phyloP scores from a whole-genome alignment of 2,113 vertebrate species.

The Reinhardtius hippoglossoides region DNA sequence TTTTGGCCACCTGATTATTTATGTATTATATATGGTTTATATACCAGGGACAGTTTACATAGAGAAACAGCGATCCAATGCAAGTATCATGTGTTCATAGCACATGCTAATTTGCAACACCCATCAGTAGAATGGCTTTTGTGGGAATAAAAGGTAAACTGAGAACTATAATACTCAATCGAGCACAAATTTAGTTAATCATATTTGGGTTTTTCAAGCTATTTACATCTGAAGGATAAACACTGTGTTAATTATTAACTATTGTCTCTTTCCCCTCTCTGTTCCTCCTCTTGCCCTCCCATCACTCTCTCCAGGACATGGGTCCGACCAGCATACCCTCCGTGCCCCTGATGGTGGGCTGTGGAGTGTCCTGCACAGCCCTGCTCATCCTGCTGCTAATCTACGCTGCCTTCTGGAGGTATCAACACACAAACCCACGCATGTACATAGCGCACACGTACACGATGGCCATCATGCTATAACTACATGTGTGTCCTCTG shows the following conservation, averaged over 20 bases:
- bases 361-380: constrained; percentile 95
- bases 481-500: constrained; percentile 19
- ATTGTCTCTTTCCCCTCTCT: background rate
- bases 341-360: constrained; percentile 96
- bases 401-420: constrained; percentile 99
- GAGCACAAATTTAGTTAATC: background rate
- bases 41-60: background rate
- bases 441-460: background rate
- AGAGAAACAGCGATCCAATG: too few relatives aligned
- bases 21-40: background rate
- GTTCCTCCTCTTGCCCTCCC: background rate
- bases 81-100: background rate
- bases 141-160: background rate
- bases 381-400: constrained; percentile 94
- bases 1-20: too few relatives aligned
- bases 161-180: background rate
- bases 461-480: background rate
- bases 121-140: background rate
- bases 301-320: constrained; percentile 85
- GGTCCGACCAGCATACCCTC: constrained; percentile 91
- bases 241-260: too few relatives aligned
- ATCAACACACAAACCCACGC: constrained; percentile 25
- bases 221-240: too few relatives aligned
- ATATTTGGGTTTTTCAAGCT: too few relatives aligned
- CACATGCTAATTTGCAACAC: background rate